phyloP scores from a whole-genome alignment of 2,113 vertebrate species.

The Microcebus griseorufus region DNA sequence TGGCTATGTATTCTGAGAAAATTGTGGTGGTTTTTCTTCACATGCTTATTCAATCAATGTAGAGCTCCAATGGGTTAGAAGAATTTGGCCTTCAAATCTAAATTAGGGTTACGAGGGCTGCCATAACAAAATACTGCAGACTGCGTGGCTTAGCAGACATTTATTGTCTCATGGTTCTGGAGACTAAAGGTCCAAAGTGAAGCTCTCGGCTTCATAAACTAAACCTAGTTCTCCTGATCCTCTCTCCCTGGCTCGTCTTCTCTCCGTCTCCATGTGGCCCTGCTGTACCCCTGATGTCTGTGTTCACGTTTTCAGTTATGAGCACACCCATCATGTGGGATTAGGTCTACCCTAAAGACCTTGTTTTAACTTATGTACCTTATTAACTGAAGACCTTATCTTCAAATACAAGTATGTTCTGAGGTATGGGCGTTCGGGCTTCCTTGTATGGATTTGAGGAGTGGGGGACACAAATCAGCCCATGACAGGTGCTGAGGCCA shows the following conservation, averaged over 20 bases:
- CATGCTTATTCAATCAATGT: background rate
- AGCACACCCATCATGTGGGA: background rate
- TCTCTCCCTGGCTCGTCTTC: background rate
- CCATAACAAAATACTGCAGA: background rate
- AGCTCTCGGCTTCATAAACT: too few species aligned
- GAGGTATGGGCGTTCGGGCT: background rate
- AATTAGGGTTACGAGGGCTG: too few species aligned
- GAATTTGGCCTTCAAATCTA: background rate
- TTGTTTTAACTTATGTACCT: background rate
- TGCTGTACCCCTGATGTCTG: accelerated
- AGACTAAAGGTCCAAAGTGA: background rate
- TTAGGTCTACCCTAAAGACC: background rate
- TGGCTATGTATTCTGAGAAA: background rate
- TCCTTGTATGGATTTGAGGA: background rate
- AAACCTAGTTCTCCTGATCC: background rate
- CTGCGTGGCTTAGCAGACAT: background rate
- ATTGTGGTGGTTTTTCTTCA: background rate
- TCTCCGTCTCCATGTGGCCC: background rate
- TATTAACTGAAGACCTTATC: background rate
- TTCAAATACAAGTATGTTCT: background rate
- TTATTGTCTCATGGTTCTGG: background rate
- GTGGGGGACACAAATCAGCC: background rate
- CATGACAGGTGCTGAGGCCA: background rate
- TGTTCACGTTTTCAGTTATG: background rate
- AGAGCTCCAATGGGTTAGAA: background rate